Base-by-base conservation (phyloP, 2,797 vertebrate species). In the Schizothorax lantsangensis region DNA sequence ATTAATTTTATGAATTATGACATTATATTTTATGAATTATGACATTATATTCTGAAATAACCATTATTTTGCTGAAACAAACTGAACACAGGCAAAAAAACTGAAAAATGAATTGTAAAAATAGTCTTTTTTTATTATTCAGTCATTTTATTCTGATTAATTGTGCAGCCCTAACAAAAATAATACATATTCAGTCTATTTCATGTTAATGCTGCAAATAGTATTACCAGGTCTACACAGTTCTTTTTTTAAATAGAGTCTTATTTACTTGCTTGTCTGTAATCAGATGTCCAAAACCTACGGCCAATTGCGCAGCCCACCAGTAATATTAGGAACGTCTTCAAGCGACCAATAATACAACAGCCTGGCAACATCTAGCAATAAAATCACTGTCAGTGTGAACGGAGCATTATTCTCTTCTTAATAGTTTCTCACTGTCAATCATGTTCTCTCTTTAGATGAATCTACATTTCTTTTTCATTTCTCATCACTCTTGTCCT, bases 381-480 rank as follows among this genome's bases (percentile, higher is more conserved):
- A 68, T 54, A 71, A 52, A 54, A 52, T 49, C 80, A 54, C 68
- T 82, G 80, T 72, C 66, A 71, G 66, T 82, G 81, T 57, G 66
- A 82, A 36, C 14, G 21, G 30, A 71, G 33, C 66, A 9, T 52
- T 10, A 82, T 49, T 71, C 26, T 33, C 17, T 23, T 69, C 49
- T 86, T 72, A 26, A 38, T 57, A 9, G 71, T 80, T 59, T 47
- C 73, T 78, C n/a, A 57, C 40, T 77, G 62, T 59, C 36, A 74
- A 3, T 10, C 43, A 9, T 43, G 43, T 68, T 64, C 69, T 79
- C 30, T 84, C 88, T 77, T 73, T 86, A 75, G n/a, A 64, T 47
- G 69, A 80, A 83, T 4, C 57, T 75, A 52, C 79, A 52, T 79
- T 40, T 88, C 81, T 83, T 19, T 89, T 89, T 84, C 74, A 86